phyloP scores from a whole-genome alignment of 2,797 vertebrate genomes.

The Silurus aristotelis region DNA sequence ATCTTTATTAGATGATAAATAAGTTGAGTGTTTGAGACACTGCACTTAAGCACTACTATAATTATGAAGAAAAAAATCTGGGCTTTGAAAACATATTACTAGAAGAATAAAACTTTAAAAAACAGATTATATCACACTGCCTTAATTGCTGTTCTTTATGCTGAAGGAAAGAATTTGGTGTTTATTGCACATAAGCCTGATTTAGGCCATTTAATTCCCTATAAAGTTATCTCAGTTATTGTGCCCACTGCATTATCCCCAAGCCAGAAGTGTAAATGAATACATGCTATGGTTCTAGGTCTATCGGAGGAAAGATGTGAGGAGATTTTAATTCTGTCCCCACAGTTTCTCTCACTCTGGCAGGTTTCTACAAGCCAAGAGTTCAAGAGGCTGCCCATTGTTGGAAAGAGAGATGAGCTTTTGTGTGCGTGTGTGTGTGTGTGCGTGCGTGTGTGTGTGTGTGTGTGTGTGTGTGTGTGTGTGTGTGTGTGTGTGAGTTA shows the following conservation, averaged over 20 bases:
- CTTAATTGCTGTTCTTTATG: background rate
- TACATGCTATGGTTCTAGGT: constrained; percentile 34
- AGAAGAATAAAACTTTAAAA: background rate
- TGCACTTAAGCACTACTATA: background rate
- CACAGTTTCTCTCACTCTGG: constrained; percentile 28
- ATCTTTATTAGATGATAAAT: constrained; percentile 33
- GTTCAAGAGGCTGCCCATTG: constrained; percentile 32
- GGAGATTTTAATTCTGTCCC: constrained; percentile 40
- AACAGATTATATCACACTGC: background rate
- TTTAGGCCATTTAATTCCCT: constrained; percentile 35
- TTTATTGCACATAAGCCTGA: constrained; percentile 36
- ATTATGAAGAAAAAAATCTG: constrained; percentile 8
- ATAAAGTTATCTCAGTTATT: constrained; percentile 34
- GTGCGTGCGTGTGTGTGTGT: constrained; percentile 1
- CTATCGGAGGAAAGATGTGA: constrained; percentile 38
- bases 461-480: no score
- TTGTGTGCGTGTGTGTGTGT: background rate
- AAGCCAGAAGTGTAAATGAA: constrained; percentile 55
- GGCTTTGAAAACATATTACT: constrained; percentile 1
- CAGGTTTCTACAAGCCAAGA: constrained; percentile 38
- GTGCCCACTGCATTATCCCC: constrained; percentile 23
- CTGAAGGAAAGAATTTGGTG: constrained; percentile 8
- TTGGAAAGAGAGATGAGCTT: constrained; percentile 13
- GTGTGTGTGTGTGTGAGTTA: background rate
- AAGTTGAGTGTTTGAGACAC: constrained; percentile 22